phyloP scores from a whole-genome alignment of 2,888 invertebrate species.

The Phalera bucephala region DNA sequence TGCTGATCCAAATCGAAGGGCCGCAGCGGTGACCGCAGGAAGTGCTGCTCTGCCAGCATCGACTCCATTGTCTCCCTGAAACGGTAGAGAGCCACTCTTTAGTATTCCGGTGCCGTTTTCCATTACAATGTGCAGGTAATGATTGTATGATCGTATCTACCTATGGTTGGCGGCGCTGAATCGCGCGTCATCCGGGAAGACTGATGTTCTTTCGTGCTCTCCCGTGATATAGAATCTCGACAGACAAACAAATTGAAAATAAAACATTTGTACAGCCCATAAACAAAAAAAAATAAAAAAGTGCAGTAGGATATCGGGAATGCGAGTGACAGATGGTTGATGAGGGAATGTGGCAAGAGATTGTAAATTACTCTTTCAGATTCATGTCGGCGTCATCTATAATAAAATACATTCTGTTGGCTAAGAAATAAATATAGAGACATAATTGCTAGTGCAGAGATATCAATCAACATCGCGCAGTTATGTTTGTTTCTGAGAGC shows the following conservation, averaged over 20 bases:
- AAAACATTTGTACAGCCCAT: slow-evolving; percentile 51
- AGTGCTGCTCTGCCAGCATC: slow-evolving; percentile 93
- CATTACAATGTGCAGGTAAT: slow-evolving; percentile 18
- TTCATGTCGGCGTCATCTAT: slow-evolving; percentile 39
- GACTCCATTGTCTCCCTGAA: slow-evolving; percentile 95
- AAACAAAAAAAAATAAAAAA: slow-evolving; percentile 33
- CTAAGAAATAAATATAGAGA: slow-evolving; percentile 48
- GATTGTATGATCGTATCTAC: slow-evolving; percentile 66
- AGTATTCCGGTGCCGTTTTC: slow-evolving; percentile 5
- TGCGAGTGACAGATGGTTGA: no score
- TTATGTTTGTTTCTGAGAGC: slow-evolving; percentile 58
- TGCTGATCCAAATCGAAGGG: slow-evolving; percentile 89
- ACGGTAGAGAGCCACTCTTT: slow-evolving; percentile 37
- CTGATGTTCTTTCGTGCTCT: slow-evolving; percentile 78
- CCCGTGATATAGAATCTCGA: slow-evolving; percentile 83
- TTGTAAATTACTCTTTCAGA: slow-evolving; percentile 27
- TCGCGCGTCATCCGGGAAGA: slow-evolving; percentile 80
- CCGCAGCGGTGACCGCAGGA: slow-evolving; percentile 89
- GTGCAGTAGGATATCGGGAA: slow-evolving; percentile 9
- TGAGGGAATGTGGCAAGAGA: slow-evolving; percentile 33
- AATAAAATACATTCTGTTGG: slow-evolving; percentile 53
- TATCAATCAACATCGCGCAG: slow-evolving; percentile 55
- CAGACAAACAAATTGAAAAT: slow-evolving; percentile 77
- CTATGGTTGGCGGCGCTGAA: slow-evolving; percentile 78
- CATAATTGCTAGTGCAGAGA: slow-evolving; percentile 52